Evolutionary conservation across 1,140 invertebrate genomes (phyloP).

Genomic region (Scylla paramamosain): DNA sequence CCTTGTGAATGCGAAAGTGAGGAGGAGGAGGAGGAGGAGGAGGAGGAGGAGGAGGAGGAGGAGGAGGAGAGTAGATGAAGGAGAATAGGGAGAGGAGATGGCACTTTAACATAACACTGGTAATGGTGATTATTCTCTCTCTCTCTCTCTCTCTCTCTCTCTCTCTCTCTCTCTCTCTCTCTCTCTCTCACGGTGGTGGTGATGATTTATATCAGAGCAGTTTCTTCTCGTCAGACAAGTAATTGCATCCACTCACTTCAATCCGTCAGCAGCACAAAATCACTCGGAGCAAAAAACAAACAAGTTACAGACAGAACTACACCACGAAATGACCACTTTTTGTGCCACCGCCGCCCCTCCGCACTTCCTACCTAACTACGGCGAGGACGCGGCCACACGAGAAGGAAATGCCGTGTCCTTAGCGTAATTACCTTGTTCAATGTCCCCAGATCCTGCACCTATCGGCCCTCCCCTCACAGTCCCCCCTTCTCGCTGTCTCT

Average conservation of each 20-base stretch:
- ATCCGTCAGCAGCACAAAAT: background rate
- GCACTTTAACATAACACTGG: background rate
- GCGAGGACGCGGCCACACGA: background rate
- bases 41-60: background rate
- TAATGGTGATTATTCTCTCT: background rate
- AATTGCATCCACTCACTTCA: too few species aligned
- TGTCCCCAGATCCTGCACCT: background rate
- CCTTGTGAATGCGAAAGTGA: background rate
- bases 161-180: too few species aligned
- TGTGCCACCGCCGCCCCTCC: background rate
- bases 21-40: background rate
- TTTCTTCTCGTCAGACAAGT: background rate
- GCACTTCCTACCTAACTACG: background rate
- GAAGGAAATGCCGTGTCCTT: background rate
- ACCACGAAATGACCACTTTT: background rate
- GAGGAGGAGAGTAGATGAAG: background rate
- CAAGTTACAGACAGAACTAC: background rate
- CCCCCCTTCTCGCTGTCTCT: too few species aligned
- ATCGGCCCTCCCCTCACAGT: background rate
- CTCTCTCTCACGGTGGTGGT: background rate
- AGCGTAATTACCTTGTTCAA: slow-evolving; percentile 12
- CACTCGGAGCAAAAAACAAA: background rate
- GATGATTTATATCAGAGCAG: too few species aligned
- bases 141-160: too few species aligned
- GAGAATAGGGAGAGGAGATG: background rate